Evolutionary conservation across 2,888 invertebrate species (phyloP), one percentile per base, ranked within the genome.

Genomic region (Graphium colonna): DNA sequence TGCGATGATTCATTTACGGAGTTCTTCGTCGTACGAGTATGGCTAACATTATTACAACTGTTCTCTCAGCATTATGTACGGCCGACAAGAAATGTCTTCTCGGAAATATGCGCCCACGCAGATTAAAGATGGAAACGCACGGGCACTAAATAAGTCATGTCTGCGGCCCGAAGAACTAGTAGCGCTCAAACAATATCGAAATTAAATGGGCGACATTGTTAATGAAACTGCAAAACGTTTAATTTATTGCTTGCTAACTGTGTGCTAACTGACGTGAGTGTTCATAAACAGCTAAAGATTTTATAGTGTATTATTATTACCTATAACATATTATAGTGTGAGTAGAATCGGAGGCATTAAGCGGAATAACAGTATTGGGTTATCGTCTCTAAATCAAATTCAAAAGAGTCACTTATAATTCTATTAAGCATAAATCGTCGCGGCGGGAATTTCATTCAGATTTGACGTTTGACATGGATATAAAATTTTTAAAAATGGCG

Each of bases 1-100:
- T 81, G 78, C 79, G 83, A 87, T 87, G 87, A 87, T 87, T 87
- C 86, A 88, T 87, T 86, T 85, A 85, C 85, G 79, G 84, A 84
- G 75, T 78, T 83, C 81, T 81, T 79, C 76, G 64, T 75, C 79
- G 75, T 82, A 82, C 83, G 79, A 75, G 86, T 87, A 86, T 79
- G 77, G 81, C 80, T 80, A 82, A 79, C 82, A 82, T 82, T 83
- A 85, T 85, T 85, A 83, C 84, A 84, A 82, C 85, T 83, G 87
- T 87, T 85, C 85, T 85, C 85, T 85, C 77, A 69, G 77, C 77
- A 81, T 85, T 82, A 82, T 82, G 79, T 80, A 81, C 78, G 75
- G 75, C 73, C 77, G 72, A 79, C 81, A 83, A 87, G 87, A 84
- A 86, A 87, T 83, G 83, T 79, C 75, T 89, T 87, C 87, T 81